These are phyloP conservation scores for Sarcophaga carnaria DNA, from an alignment of 2,888 invertebrate species.

Conservation along the genomic window DNA sequence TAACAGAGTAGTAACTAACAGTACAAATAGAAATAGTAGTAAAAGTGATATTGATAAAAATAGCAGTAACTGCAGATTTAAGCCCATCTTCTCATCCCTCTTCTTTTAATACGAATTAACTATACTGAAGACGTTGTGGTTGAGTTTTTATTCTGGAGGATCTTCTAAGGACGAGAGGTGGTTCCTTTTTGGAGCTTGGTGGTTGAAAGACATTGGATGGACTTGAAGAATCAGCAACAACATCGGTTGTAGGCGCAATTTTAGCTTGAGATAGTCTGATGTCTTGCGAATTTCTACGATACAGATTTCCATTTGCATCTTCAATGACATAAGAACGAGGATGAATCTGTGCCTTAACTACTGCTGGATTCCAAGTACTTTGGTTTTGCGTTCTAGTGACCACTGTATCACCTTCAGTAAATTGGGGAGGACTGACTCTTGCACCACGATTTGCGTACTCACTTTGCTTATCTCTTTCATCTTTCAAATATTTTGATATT, in stretches of 20 bases:
- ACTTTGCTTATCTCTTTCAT: constrained; percentile 14
- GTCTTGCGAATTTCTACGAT: constrained; percentile 1
- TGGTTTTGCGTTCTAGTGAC: not conserved
- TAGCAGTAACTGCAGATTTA: not conserved
- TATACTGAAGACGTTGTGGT: not conserved
- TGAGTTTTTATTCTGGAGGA: constrained; percentile 1
- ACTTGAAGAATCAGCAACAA: not conserved
- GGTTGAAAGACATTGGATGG: not conserved
- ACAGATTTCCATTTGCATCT: constrained; percentile 3
- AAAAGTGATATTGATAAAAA: no score
- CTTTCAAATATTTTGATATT: not conserved
- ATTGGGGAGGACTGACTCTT: not conserved
- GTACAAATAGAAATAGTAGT: not conserved
- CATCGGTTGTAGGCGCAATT: not conserved
- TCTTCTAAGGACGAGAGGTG: not conserved
- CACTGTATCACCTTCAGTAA: constrained; percentile 11
- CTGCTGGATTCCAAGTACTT: constrained; percentile 5
- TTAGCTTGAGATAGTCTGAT: not conserved
- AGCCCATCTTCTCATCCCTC: not conserved
- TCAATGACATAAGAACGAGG: not conserved
- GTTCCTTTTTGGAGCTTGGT: not conserved
- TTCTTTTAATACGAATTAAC: not conserved
- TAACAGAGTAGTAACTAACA: no score
- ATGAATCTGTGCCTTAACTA: constrained; percentile 2
- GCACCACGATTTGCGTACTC: constrained; percentile 14